phyloP scores from a whole-genome alignment of 2,888 invertebrate genomes.

The Thecocarcelia acutangulata region DNA sequence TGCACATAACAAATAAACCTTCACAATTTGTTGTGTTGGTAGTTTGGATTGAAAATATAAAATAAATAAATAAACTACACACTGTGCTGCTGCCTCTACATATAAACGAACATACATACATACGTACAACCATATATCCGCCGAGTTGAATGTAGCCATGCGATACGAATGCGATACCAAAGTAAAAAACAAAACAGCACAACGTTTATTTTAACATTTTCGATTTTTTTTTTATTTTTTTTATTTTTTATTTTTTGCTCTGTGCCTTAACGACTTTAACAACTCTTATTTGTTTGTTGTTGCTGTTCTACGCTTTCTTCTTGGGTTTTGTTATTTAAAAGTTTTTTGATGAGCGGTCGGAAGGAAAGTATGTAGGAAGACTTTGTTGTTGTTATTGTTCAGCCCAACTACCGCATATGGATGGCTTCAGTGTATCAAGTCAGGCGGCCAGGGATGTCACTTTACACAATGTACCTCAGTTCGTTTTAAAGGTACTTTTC shows the following conservation, averaged over 20 bases:
- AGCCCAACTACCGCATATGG: conserved; percentile 61
- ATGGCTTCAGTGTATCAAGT: conserved; percentile 44
- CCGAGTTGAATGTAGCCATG: conserved; percentile 17
- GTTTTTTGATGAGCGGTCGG: conserved; percentile 56
- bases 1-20: no score
- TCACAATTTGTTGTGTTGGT: no score
- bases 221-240: conserved; percentile 12
- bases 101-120: no score
- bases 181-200: conserved; percentile 34
- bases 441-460: background rate
- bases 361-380: conserved; percentile 61
- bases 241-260: conserved; percentile 11
- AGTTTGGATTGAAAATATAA: background rate
- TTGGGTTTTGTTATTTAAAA: conserved; percentile 28
- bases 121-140: no score
- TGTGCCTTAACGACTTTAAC: conserved; percentile 62
- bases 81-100: background rate
- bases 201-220: conserved; percentile 42
- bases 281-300: conserved; percentile 17
- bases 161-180: conserved; percentile 36
- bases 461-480: background rate
- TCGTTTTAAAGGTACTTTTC: background rate
- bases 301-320: conserved; percentile 23
- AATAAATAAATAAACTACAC: background rate
- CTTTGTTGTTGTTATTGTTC: conserved; percentile 43